Conservation (phyloP, 2,113 vertebrate genomes). For the Phalacrocorax brasilianus region DNA sequence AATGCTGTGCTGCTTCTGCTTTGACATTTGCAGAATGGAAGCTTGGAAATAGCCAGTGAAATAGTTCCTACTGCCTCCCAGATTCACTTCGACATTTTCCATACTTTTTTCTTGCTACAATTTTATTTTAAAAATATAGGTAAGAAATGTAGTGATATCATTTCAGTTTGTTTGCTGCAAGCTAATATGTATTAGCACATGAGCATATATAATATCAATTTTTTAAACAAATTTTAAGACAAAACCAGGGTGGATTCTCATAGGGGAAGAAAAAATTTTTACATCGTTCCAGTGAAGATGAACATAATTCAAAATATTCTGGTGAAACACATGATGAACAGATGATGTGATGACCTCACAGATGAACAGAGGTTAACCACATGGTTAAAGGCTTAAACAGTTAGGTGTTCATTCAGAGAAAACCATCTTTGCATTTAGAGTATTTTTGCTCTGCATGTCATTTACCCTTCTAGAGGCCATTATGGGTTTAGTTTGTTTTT, state of each 20-base stretch:
- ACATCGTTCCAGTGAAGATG: neutral
- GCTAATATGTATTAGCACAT: neutral
- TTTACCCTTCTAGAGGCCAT: neutral
- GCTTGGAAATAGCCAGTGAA: neutral
- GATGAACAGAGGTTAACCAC: neutral
- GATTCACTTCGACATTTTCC: neutral
- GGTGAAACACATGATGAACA: neutral
- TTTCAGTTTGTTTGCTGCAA: neutral
- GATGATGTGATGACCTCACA: neutral
- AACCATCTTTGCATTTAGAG: neutral
- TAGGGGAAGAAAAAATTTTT: neutral
- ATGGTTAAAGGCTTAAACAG: neutral
- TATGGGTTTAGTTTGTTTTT: neutral
- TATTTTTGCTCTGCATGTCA: neutral
- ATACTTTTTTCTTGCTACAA: neutral
- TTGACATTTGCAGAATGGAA: neutral
- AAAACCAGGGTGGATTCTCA: neutral
- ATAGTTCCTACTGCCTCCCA: neutral
- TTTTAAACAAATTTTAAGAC: neutral
- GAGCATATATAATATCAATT: neutral
- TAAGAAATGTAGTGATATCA: neutral
- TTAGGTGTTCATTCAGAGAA: neutral
- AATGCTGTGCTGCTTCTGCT: neutral
- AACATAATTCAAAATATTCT: neutral
- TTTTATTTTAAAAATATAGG: neutral